phyloP scores from a whole-genome alignment of 30 jellyfish, hydroid and myxozoan species.

The Cassiopea xamachana region DNA sequence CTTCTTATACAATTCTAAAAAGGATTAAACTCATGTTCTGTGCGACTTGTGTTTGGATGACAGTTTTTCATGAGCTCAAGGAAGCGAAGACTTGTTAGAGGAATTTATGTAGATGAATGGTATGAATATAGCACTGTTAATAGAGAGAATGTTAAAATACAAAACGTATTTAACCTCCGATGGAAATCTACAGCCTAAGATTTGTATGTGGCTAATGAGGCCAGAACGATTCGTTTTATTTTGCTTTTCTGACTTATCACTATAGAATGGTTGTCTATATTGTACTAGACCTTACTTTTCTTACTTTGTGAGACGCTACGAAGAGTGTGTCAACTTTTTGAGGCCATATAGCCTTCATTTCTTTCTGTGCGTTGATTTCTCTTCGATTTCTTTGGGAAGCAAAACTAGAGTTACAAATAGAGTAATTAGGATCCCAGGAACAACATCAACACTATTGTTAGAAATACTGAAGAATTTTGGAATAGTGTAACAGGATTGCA shows the following conservation, averaged over 20 bases:
- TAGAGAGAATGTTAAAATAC: neutral
- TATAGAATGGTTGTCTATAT: neutral
- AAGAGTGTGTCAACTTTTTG: neutral
- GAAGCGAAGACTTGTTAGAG: too few relatives aligned
- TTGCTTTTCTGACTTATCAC: neutral
- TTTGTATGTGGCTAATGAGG: neutral
- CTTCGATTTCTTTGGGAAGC: neutral
- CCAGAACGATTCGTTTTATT: neutral
- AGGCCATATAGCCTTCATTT: neutral
- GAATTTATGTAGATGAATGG: too few relatives aligned
- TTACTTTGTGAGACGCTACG: neutral
- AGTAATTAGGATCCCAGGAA: neutral
- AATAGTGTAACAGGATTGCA: too few relatives aligned
- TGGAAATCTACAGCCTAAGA: neutral
- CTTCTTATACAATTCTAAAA: neutral
- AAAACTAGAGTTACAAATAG: neutral
- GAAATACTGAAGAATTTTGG: too few relatives aligned
- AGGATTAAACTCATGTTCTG: too few relatives aligned
- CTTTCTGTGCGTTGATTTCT: neutral
- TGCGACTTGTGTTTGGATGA: too few relatives aligned
- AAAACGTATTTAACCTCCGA: neutral
- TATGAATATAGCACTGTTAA: neutral
- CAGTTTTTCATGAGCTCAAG: too few relatives aligned
- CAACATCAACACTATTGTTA: too few relatives aligned
- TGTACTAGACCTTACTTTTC: neutral